Evolutionary conservation across 2,113 vertebrate species (phyloP), one percentile per base, ranked within the genome.

Genomic region (Actinemys pallida): DNA sequence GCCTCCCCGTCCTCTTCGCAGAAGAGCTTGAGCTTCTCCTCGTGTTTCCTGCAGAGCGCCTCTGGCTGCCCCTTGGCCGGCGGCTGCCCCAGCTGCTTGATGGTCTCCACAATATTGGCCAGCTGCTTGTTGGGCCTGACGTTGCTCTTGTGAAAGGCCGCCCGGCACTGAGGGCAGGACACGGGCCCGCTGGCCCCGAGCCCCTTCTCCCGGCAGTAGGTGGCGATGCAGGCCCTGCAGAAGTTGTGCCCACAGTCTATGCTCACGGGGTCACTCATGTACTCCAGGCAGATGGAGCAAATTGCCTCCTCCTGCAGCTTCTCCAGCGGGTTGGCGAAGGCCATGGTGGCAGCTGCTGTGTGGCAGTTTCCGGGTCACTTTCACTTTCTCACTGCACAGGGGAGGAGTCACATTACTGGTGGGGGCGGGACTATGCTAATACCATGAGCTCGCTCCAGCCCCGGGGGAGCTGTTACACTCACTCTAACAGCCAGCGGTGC

Each of bases 311-410:
- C 97, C 83, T 96, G 87, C 89, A 98, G 95, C 35, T 96, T 91
- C 96, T 96, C 97, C 11, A 99, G 98, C 25, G 98, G 98, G 69
- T 98, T 98, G 0, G 97, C 83, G 56, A 94, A 53, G 2, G 97
- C 96, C 96, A 98, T 97, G 69, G 45, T 0, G n/a, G 42, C 17
- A 10, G 35, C 65, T 10, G 4, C 47, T 1, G 17, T 12, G 0
- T 0, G 35, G 2, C 0, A 3, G 1, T 11, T 25, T 5, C 5
- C 3, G 7, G 8, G 4, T 4, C 35, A 42, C 50, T 8, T 31
- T 7, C 57, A 16, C 56, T 76, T 3, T 20, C 19, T 42, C 10
- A 0, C 13, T 1, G 39, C 14, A 1, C 10, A 17, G 2, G 69
- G 81, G 12, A 10, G 19, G 31, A 39, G 22, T 0, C 65, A 72